Percentiles rank a stretch among this genome's conserved stretches.
Conservation (phyloP, 1,140 invertebrate species). For the Galleria mellonella region DNA sequence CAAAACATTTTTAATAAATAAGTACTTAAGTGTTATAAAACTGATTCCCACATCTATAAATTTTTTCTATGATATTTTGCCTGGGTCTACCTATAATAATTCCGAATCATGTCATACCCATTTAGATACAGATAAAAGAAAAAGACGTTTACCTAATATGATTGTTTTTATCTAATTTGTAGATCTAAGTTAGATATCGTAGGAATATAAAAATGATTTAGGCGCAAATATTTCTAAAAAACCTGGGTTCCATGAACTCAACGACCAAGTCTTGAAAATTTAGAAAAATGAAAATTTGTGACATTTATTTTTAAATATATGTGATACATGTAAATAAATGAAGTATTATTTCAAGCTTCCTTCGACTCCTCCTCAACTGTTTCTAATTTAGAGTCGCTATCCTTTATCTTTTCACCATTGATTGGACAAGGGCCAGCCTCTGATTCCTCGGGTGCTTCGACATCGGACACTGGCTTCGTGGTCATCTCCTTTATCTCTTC, state of each 20-base stretch:
- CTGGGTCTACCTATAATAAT: too few species aligned
- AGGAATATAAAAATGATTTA: too few species aligned
- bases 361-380: constrained; percentile 31
- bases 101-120: too few species aligned
- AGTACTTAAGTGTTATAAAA: too few species aligned
- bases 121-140: not conserved
- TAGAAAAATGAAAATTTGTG: too few species aligned
- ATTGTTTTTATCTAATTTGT: not conserved
- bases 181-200: not conserved
- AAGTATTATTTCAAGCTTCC: constrained; percentile 8
- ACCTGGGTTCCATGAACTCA: too few species aligned
- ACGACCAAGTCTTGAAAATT: too few species aligned
- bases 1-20: too few species aligned
- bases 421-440: not conserved
- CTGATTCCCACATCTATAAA: too few species aligned
- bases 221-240: too few species aligned
- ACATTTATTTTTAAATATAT: not conserved
- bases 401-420: constrained; percentile 7
- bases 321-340: not conserved
- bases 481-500: constrained; percentile 2
- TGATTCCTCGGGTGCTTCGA: constrained; percentile 1
- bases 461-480: constrained; percentile 1
- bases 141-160: too few species aligned
- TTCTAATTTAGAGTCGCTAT: constrained; percentile 17
- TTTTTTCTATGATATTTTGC: too few species aligned